Evolutionary conservation across 2,113 vertebrate species (phyloP).

Genomic region (Myrmecobius fasciatus): DNA sequence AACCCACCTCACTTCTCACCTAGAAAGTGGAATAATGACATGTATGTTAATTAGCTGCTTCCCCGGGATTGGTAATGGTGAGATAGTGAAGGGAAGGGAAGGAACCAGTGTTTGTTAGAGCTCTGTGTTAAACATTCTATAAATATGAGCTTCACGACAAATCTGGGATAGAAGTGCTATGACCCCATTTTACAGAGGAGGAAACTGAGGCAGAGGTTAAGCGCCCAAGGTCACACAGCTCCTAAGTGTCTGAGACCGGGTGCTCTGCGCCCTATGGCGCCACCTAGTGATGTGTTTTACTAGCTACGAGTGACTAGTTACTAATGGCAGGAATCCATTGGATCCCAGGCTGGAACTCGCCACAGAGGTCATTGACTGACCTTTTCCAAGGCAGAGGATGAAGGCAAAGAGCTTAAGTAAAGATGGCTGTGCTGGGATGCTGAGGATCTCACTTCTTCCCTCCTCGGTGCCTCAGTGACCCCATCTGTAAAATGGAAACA

Average conservation of each 20-base stretch:
- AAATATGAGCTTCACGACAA: background rate
- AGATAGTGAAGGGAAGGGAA: background rate
- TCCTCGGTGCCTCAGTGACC: too few species aligned
- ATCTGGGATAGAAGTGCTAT: background rate
- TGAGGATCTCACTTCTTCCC: too few species aligned
- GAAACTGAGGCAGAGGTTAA: background rate
- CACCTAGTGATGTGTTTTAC: background rate
- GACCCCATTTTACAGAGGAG: background rate
- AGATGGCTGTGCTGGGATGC: background rate
- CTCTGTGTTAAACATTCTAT: background rate
- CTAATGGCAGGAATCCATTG: background rate
- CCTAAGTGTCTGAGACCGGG: background rate
- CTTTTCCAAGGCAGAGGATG: too few species aligned
- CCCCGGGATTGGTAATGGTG: background rate
- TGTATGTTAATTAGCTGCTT: background rate
- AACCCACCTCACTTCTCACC: background rate
- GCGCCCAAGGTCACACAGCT: background rate
- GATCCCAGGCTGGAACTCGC: background rate
- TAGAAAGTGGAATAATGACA: background rate
- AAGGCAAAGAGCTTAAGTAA: background rate
- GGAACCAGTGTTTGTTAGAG: background rate
- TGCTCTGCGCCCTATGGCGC: too few species aligned
- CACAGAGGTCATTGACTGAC: too few species aligned
- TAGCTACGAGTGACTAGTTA: background rate
- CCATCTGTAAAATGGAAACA: too few species aligned